Conservation (phyloP, 64 coral and sea anemone genomes). For the Trachythela sp. region DNA sequence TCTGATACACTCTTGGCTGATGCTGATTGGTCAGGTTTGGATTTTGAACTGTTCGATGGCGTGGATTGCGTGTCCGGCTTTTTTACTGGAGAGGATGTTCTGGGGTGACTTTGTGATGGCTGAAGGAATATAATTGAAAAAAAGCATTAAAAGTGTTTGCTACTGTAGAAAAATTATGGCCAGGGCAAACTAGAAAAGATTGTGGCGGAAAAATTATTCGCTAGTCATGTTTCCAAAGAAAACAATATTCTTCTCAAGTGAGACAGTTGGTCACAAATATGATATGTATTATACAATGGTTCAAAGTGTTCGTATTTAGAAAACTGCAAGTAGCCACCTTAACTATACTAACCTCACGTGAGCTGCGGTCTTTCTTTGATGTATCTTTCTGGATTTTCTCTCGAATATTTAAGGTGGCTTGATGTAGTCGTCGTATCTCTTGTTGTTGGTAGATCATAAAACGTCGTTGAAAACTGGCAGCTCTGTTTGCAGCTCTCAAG, state of each 20-base stretch:
- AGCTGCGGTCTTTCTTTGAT: conserved; percentile 1
- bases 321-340: background rate
- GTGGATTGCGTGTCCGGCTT: background rate
- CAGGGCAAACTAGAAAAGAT: background rate
- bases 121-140: background rate
- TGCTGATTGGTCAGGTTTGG: background rate
- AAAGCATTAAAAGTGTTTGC: background rate
- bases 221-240: too few species aligned
- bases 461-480: conserved; percentile 79
- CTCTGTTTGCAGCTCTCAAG: conserved; percentile 82
- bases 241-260: too few species aligned
- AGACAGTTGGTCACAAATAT: too few species aligned
- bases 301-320: too few species aligned
- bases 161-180: background rate
- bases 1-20: background rate
- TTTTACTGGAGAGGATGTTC: background rate
- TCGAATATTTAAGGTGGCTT: conserved; percentile 75
- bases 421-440: conserved; percentile 71
- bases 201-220: too few species aligned
- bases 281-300: too few species aligned
- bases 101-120: background rate
- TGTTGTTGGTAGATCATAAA: conserved; percentile 82
- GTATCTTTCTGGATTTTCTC: background rate
- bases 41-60: background rate
- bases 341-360: conserved; percentile 10